Percentiles rank a stretch among this genome's conserved stretches.
These are phyloP conservation scores for Pterocles orientalis DNA, from an alignment of 2,113 vertebrate genomes.

Conservation along the genomic window DNA sequence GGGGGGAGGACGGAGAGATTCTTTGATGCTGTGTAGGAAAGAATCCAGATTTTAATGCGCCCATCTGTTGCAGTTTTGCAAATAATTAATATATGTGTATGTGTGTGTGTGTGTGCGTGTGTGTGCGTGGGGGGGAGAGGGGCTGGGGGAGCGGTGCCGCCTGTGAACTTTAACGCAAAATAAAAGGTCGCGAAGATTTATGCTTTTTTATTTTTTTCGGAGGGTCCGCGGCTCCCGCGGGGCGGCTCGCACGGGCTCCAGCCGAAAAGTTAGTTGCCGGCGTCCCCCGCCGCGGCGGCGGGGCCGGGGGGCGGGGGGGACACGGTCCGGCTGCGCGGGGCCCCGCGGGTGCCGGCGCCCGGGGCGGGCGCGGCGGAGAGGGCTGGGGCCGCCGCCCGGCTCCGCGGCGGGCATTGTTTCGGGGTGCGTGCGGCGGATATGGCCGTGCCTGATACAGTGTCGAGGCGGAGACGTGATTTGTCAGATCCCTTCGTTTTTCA, in stretches of 20 bases:
- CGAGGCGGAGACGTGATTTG: no score
- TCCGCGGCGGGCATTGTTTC: no score
- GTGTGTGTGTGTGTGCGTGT: not conserved
- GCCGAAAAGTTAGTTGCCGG: conserved; percentile 45
- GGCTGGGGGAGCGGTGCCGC: not conserved
- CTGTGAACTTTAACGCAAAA: conserved; percentile 27
- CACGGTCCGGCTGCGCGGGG: not conserved
- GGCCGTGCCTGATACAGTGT: no score
- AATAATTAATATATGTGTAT: conserved; percentile 62
- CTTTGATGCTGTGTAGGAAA: conserved; percentile 59
- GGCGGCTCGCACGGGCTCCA: conserved; percentile 24
- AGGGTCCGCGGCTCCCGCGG: not conserved
- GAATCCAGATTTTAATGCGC: conserved; percentile 48
- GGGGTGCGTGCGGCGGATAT: no score
- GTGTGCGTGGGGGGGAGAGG: conserved; percentile 28
- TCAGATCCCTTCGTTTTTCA: no score
- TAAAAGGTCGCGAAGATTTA: not conserved
- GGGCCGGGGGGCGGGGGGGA: not conserved
- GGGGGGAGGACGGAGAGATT: not conserved
- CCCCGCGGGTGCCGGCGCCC: no score
- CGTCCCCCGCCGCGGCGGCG: not conserved
- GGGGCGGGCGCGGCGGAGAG: no score
- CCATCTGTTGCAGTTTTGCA: conserved; percentile 76
- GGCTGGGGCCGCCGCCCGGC: no score
- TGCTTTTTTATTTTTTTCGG: not conserved